Evolutionary conservation across 2,113 vertebrate genomes (phyloP).

Genomic region (Bubo scandiacus): DNA sequence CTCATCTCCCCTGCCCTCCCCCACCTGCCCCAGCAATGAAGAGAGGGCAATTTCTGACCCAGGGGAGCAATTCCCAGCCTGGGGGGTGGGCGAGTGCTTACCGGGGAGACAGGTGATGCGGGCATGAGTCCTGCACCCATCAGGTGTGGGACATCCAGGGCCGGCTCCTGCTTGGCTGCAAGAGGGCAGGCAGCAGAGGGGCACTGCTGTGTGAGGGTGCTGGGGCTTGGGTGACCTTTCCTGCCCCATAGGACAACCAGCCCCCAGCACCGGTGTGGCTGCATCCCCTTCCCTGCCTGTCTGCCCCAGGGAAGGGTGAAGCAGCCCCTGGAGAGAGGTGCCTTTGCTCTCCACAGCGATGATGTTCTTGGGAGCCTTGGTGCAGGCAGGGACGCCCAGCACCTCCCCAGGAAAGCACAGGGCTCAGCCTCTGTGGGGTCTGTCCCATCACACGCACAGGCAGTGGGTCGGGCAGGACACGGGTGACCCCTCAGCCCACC

Average conservation of each 20-base stretch:
- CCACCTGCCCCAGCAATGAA: neutral
- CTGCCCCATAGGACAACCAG: neutral
- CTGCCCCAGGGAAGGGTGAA: neutral
- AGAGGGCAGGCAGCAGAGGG: slow-evolving; percentile 14
- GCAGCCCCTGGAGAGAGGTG: neutral
- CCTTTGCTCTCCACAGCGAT: neutral
- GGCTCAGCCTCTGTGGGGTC: neutral
- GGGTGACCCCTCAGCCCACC: neutral
- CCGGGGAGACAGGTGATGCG: neutral
- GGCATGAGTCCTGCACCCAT: neutral
- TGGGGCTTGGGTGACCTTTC: neutral
- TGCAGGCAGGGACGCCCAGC: neutral
- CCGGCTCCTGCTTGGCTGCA: slow-evolving; percentile 71
- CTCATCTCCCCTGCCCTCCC: neutral
- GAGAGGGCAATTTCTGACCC: neutral
- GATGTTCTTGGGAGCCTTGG: neutral
- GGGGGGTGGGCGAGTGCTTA: slow-evolving; percentile 1
- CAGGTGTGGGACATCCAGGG: neutral
- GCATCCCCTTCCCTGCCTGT: neutral
- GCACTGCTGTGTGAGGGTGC: neutral
- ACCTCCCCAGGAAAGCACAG: neutral
- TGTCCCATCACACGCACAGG: neutral
- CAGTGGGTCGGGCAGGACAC: neutral
- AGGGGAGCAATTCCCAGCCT: neutral
- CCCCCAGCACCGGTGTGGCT: neutral